These are phyloP conservation scores for Aquatica leii DNA, from an alignment of 2,888 invertebrate species.

Conservation along the genomic window DNA sequence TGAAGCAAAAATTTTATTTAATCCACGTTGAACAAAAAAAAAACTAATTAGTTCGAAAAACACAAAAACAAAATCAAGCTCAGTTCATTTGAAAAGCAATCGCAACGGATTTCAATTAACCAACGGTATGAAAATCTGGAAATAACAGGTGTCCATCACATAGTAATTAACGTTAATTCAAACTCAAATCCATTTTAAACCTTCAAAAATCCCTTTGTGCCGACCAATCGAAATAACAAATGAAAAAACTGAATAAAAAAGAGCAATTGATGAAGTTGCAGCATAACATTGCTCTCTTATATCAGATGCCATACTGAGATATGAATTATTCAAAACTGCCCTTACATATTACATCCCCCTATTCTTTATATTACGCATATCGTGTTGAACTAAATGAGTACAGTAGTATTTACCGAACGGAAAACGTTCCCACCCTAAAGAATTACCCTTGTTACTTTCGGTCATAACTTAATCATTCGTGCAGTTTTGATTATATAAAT, in stretches of 20 bases:
- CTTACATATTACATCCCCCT: conserved; percentile 45
- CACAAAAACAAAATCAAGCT: conserved; percentile 30
- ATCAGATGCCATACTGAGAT: conserved; percentile 47
- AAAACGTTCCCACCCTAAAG: conserved; percentile 34
- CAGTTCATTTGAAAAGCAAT: conserved; percentile 24
- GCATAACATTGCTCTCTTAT: conserved; percentile 38
- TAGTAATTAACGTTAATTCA: conserved; percentile 26
- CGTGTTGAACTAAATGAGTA: conserved; percentile 48
- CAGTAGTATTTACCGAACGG: conserved; percentile 44
- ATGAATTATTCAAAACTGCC: conserved; percentile 48
- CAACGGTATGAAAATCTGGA: conserved; percentile 27
- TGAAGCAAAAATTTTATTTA: no score
- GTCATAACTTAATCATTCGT: conserved; percentile 48
- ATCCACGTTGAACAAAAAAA: conserved; percentile 8
- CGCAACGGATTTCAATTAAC: conserved; percentile 27
- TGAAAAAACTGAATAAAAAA: conserved; percentile 36
- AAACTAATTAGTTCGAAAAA: conserved; percentile 4
- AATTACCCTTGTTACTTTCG: conserved; percentile 44
- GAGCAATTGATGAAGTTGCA: conserved; percentile 42
- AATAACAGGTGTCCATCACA: conserved; percentile 30
- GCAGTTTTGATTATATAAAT: conserved; percentile 34
- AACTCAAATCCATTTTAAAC: conserved; percentile 20
- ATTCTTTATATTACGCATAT: conserved; percentile 48
- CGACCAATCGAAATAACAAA: conserved; percentile 14
- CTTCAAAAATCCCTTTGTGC: conserved; percentile 19